Conservation (phyloP, 2,113 vertebrate species). For the Lota lota region DNA sequence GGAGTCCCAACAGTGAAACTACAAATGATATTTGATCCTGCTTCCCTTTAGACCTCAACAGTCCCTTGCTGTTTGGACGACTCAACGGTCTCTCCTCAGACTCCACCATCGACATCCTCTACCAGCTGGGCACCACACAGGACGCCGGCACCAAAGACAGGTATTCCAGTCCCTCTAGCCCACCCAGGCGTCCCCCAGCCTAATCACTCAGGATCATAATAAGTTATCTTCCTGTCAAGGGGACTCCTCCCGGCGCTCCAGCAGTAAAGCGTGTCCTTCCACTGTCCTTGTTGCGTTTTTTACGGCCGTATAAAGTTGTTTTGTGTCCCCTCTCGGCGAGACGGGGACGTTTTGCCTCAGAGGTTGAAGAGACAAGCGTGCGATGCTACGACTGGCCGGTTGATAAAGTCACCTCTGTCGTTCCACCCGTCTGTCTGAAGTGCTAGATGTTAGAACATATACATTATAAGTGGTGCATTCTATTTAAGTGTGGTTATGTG, state of each 20-base stretch:
- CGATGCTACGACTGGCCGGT: too few species aligned
- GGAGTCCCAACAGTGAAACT: too few species aligned
- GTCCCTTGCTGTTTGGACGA: slow-evolving; percentile 94
- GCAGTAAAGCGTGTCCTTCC: slow-evolving; percentile 35
- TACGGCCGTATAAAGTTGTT: slow-evolving; percentile 11
- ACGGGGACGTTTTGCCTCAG: neutral
- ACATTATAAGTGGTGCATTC: neutral
- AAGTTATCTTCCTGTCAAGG: slow-evolving; percentile 21
- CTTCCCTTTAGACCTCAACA: slow-evolving; percentile 86
- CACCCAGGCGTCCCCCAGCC: too few species aligned
- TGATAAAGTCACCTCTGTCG: too few species aligned
- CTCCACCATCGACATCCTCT: slow-evolving; percentile 98
- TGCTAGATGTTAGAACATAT: neutral
- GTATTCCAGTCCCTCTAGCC: slow-evolving; percentile 59
- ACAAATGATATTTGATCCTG: neutral
- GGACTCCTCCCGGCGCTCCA: slow-evolving; percentile 17
- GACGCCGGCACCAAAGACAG: slow-evolving; percentile 96
- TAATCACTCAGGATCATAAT: neutral
- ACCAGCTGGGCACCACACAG: slow-evolving; percentile 97
- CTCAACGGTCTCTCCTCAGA: slow-evolving; percentile 97
- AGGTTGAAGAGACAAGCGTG: neutral
- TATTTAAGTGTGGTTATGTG: neutral
- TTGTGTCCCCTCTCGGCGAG: slow-evolving; percentile 9
- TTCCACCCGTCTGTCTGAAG: too few species aligned
- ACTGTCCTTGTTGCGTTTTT: slow-evolving; percentile 31